Evolutionary conservation across 1,140 invertebrate genomes (phyloP).

Genomic region (Drosophila lini): DNA sequence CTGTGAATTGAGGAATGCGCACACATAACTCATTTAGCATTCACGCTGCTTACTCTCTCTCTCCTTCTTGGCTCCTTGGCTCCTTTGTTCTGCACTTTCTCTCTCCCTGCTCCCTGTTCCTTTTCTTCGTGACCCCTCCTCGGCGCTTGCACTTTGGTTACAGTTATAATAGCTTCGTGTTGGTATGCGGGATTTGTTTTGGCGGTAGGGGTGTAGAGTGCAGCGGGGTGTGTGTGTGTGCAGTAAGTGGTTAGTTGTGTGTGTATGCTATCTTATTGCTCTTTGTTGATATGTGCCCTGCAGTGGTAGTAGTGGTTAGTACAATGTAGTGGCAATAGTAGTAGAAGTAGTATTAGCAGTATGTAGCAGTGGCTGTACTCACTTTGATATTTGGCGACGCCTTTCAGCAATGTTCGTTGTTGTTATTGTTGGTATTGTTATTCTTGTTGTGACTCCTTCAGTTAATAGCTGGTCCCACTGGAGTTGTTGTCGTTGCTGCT

Average conservation of each 20-base stretch:
- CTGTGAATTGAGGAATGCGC: slow-evolving; percentile 43
- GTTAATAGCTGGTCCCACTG: slow-evolving; percentile 44
- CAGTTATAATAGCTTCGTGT: slow-evolving; percentile 44
- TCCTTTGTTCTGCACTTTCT: slow-evolving; percentile 11
- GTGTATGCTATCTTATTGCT: slow-evolving; percentile 22
- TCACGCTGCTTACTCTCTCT: slow-evolving; percentile 25
- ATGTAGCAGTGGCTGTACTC: slow-evolving; percentile 8
- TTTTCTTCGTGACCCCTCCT: background rate
- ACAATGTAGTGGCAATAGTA: slow-evolving; percentile 15
- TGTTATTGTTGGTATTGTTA: slow-evolving; percentile 27
- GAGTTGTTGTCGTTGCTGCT: slow-evolving; percentile 21
- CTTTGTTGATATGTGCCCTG: slow-evolving; percentile 14
- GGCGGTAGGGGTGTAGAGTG: background rate
- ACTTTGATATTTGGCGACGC: slow-evolving; percentile 72
- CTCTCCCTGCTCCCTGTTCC: background rate
- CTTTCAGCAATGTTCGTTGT: slow-evolving; percentile 59
- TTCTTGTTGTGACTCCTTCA: slow-evolving; percentile 32
- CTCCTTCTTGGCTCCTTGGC: slow-evolving; percentile 7
- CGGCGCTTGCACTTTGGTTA: slow-evolving; percentile 42
- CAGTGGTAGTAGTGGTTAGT: slow-evolving; percentile 1
- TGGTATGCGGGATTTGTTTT: slow-evolving; percentile 27
- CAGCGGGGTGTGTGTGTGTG: background rate
- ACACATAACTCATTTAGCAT: slow-evolving; percentile 70
- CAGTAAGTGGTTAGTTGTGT: background rate
- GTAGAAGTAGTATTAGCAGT: slow-evolving; percentile 6